These are phyloP conservation scores for Falco novaeseelandiae DNA, from an alignment of 2,797 vertebrate species.

Conservation along the genomic window DNA sequence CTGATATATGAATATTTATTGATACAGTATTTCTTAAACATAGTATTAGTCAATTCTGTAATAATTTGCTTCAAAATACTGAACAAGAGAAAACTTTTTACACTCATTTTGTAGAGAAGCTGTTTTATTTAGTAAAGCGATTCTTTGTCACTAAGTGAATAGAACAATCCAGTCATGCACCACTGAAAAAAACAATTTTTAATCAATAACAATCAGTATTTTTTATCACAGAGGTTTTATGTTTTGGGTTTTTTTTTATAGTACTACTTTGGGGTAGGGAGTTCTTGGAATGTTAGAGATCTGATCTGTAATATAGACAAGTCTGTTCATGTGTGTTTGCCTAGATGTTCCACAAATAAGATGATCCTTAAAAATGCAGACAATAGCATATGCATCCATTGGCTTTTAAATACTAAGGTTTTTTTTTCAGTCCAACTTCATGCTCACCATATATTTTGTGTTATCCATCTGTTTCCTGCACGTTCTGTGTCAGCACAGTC, in stretches of 20 bases:
- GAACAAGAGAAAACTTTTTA: neutral
- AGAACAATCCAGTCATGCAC: neutral
- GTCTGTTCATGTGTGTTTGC: neutral
- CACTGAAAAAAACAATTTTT: neutral
- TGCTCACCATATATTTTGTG: neutral
- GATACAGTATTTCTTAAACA: slow-evolving; percentile 4
- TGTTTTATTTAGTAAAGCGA: neutral
- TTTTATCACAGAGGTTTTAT: neutral
- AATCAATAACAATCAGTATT: neutral
- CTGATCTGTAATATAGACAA: neutral
- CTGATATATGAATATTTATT: neutral
- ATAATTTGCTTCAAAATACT: slow-evolving; percentile 25
- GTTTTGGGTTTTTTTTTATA: neutral
- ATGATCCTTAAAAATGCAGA: neutral
- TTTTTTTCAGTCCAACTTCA: neutral
- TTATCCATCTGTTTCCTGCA: neutral
- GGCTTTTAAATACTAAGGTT: neutral
- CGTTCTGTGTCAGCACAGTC: neutral
- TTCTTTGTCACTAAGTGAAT: neutral
- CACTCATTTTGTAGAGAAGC: neutral
- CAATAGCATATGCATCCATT: neutral
- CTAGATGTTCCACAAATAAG: neutral
- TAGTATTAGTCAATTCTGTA: neutral
- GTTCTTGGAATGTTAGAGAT: neutral
- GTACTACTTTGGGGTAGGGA: accelerated